Evolutionary conservation across 2,113 vertebrate genomes (phyloP), one percentile per base, ranked within the genome.

Genomic region (Paratilapia polleni): DNA sequence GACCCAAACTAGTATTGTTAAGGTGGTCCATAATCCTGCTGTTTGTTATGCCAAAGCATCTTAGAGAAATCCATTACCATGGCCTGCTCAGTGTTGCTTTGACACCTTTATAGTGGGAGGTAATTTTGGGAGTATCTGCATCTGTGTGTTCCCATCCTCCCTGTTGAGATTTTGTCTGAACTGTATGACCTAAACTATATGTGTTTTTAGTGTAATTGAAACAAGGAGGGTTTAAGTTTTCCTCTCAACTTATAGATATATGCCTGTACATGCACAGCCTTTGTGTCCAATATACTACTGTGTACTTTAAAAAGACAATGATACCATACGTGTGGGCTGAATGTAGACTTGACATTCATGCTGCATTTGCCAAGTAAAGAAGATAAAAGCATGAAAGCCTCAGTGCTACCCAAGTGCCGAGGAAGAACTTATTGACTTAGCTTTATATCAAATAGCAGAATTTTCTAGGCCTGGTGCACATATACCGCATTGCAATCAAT

Each of bases 161-260:
- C 34, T 5, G 20, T 41, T 13, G 22, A 41, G 7, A 13, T 68
- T 68, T 47, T 47, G 43, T 47, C 43, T 68, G 5, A 68, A 47
- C 47, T 47, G 43, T 10, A 47, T 68, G 41, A 68, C 47, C 22
- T 9, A 68, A 47, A 68, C 24, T 68, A 0, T 68, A 0, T 47
- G 22, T 47, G 22, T 68, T 68, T 0, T 47, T 0, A 14, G 13
- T 47, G 22, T 68, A 26, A 47, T n/a, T 68, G 10, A 11, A 41
- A 41, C 34, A 10, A 10, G 38, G 10, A 41, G 38, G 8, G 38
- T 41, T 36, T 36, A 41, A 41, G 38, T 41, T 41, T 2, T 41
- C 36, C 36, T 31, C 28, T 31, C 28, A 31, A 31, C 28, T 4
- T 2, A 31, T 4, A 31, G 28, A 31, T 31, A 31, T 31, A 31